Base-by-base conservation (phyloP, 2,797 vertebrate species). In the Peromyscus aztecus region DNA sequence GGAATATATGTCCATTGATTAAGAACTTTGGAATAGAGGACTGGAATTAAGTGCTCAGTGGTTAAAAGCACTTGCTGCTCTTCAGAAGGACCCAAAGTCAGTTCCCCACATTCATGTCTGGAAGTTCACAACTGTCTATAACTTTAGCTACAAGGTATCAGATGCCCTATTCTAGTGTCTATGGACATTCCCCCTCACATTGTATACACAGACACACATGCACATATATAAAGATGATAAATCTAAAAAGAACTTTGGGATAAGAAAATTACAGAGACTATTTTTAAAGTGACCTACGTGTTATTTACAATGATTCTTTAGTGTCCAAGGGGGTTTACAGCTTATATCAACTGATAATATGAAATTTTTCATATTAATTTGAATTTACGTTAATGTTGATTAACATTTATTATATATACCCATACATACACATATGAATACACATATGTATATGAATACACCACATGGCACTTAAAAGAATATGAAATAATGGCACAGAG, bases 311-410 rank as follows among this genome's bases (percentile, higher is more conserved):
- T 85, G 65, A 76, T 93, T 95, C 6, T 73, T 88, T 82, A 95
- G 92, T 57, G 94, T 91, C 16, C 86, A 40, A 71, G 7, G 52
- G 59, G 40, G 5, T 86, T 97, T 94, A n/a, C 16, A 86, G 27
- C 1, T 3, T 57, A 69, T 83, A 63, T 93, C 43, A 94, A 75
- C 0, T 77, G 29, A 52, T 76, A 76, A 82, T 59, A 75, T 69
- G n/a, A 86, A 93, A 86, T 96, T 94, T 46, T 76, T n/a, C 67
- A 93, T 3, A 77, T 76, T 81, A 81, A 88, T 92, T 77, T 92
- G 0, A 92, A 84, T 92, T 94, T 81, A n/a, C 90, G 63, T 69
- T 96, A 91, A 91, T 61, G 17, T 40, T 90, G 19, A 57, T 59
- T 77, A 77, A 71, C 31, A 85, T 40, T 94, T 43, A 95, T 59